These are phyloP conservation scores for Selene dorsalis DNA, from an alignment of 2,797 vertebrate species.

Conservation along the genomic window DNA sequence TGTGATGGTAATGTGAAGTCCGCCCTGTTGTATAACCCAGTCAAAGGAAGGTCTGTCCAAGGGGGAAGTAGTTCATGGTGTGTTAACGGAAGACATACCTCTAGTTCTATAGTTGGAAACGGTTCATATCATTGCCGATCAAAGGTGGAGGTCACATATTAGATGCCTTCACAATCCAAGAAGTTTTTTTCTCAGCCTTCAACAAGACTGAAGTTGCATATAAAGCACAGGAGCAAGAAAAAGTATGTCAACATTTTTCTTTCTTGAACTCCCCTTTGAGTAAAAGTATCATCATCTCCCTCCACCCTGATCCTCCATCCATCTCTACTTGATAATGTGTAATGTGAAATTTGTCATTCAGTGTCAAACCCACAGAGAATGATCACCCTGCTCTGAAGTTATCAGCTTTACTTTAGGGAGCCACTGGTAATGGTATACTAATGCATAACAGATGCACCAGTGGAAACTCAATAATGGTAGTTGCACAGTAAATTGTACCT, in stretches of 20 bases:
- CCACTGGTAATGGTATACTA: background rate
- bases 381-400: background rate
- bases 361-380: background rate
- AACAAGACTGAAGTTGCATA: no score
- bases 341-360: background rate
- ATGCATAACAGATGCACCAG: background rate
- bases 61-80: slow-evolving; percentile 16
- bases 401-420: background rate
- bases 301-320: no score
- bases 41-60: slow-evolving; percentile 13
- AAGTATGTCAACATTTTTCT: no score
- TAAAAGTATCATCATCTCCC: background rate
- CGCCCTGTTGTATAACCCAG: slow-evolving; percentile 7
- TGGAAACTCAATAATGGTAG: background rate
- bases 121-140: background rate
- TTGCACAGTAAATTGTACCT: background rate
- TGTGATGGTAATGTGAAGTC: slow-evolving; percentile 3
- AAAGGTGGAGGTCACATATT: background rate
- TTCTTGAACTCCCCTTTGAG: no score
- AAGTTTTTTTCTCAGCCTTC: background rate
- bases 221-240: no score
- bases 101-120: slow-evolving; percentile 25
- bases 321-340: background rate
- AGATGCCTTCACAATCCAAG: background rate
- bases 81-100: slow-evolving; percentile 12